Conservation (phyloP, 2,113 vertebrate genomes). For the Sinocyclocheilus maitianheensis region DNA sequence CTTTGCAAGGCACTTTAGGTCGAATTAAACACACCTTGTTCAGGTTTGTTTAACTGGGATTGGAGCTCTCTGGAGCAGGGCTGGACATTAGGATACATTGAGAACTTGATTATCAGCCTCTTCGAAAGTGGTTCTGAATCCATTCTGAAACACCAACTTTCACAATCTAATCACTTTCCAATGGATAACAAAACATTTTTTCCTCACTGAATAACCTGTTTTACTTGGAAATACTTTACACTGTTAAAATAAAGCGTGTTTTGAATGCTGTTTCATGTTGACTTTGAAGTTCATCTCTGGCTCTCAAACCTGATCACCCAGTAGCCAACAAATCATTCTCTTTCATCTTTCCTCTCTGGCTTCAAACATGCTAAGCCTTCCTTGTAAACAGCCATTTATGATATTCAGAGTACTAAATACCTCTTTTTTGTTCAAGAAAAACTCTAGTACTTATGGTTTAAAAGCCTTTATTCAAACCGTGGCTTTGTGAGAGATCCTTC, state of each 20-base stretch:
- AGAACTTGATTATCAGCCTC: background rate
- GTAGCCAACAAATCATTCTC: background rate
- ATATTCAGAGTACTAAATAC: constrained; percentile 27
- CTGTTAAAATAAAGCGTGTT: background rate
- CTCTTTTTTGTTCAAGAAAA: constrained; percentile 28
- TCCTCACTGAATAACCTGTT: background rate
- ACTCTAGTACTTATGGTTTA: constrained; percentile 27
- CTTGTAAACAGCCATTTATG: constrained; percentile 19
- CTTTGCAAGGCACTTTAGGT: background rate
- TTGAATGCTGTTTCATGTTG: background rate
- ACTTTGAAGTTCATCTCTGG: background rate
- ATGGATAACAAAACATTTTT: background rate
- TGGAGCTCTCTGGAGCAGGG: background rate
- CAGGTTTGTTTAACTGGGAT: background rate
- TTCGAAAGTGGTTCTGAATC: background rate
- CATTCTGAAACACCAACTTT: background rate
- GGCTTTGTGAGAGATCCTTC: constrained; percentile 34
- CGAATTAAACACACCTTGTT: background rate
- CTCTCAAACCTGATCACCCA: background rate
- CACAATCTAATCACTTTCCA: background rate
- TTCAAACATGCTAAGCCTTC: background rate
- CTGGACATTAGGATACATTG: background rate
- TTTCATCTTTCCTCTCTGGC: background rate
- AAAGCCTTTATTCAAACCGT: constrained; percentile 32
- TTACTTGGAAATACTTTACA: background rate